A percentile compares a stretch with the other conserved stretches of the same genome.
Evolutionary conservation across 2,888 invertebrate species (phyloP).

Genomic region (Athalia cordata): DNA sequence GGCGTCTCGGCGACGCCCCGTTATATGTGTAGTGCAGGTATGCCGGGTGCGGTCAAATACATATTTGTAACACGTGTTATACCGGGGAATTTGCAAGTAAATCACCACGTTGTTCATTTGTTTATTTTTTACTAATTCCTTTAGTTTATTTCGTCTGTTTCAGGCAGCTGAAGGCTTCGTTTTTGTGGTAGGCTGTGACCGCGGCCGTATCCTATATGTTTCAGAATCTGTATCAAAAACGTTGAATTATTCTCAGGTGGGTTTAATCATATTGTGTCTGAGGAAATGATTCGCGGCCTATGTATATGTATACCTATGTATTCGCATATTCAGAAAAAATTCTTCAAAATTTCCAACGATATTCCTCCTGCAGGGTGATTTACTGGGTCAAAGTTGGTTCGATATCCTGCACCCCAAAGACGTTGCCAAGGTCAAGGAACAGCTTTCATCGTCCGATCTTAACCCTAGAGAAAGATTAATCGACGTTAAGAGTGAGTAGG

Average conservation of each 20-base stretch:
- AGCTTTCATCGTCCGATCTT: slow-evolving; percentile 92
- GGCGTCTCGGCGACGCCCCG: no score
- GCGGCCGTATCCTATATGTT: slow-evolving; percentile 92
- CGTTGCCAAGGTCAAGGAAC: slow-evolving; percentile 95
- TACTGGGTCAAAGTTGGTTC: slow-evolving; percentile 94
- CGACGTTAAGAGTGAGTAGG: slow-evolving; percentile 90
- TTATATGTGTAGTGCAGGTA: neutral
- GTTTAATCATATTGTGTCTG: slow-evolving; percentile 40
- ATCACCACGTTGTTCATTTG: no score
- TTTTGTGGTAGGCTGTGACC: slow-evolving; percentile 94
- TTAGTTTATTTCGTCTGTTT: slow-evolving; percentile 55
- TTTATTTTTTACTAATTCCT: slow-evolving; percentile 43
- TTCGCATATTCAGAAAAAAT: neutral
- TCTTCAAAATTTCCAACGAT: neutral
- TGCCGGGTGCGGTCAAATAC: neutral
- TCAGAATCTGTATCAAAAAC: slow-evolving; percentile 90
- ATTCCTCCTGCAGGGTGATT: slow-evolving; percentile 81
- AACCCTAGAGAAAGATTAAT: slow-evolving; percentile 92
- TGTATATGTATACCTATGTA: no score
- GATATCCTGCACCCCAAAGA: slow-evolving; percentile 96
- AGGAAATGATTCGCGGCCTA: no score
- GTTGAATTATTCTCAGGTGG: slow-evolving; percentile 88
- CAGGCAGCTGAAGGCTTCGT: slow-evolving; percentile 93
- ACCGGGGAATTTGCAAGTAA: no score
- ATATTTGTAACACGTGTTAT: no score